These are phyloP conservation scores for Manis pentadactyla DNA, from an alignment of 2,797 vertebrate species.

Conservation along the genomic window DNA sequence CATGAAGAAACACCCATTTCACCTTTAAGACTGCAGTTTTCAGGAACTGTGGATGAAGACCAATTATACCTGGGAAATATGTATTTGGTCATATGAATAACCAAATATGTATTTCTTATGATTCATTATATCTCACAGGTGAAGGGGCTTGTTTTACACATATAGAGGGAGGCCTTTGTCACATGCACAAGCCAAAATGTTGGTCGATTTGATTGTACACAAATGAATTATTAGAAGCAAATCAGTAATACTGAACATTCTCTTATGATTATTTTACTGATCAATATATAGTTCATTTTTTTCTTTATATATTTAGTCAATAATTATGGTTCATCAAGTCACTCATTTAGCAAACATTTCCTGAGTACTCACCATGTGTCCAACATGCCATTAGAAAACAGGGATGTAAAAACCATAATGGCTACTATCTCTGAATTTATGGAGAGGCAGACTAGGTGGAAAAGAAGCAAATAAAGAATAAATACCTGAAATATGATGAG, in stretches of 20 bases:
- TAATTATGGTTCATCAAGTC: not conserved
- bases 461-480: not conserved
- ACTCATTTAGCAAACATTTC: constrained; percentile 12
- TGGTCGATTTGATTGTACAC: not conserved
- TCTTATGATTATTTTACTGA: not conserved
- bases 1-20: too few species aligned
- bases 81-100: too few species aligned
- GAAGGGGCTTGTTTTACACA: not conserved
- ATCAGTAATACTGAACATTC: not conserved
- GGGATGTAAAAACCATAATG: not conserved
- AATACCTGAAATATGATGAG: not conserved
- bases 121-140: too few species aligned
- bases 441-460: not conserved
- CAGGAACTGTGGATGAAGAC: too few species aligned
- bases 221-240: not conserved
- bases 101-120: too few species aligned
- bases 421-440: not conserved
- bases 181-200: not conserved
- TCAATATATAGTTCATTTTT: not conserved
- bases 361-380: not conserved
- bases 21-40: too few species aligned
- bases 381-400: not conserved
- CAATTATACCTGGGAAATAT: too few species aligned
- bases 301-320: not conserved
- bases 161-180: not conserved